Conservation (phyloP, 2,113 vertebrate species). For the Boulengeromyrus knoepffleri region DNA sequence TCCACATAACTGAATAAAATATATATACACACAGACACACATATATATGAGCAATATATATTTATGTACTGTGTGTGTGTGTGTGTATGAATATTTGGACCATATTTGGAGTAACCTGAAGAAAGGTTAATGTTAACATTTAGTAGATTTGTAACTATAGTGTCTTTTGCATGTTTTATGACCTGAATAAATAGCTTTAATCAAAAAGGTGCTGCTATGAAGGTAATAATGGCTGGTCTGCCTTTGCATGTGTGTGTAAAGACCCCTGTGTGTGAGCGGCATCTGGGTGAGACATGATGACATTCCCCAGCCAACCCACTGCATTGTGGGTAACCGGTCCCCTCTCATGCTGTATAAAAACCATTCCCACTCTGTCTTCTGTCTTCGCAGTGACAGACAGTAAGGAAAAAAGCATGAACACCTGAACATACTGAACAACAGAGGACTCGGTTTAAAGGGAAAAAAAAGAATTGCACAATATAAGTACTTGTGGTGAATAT, state of each 20-base stretch:
- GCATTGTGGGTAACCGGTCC: neutral
- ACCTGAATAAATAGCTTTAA: neutral
- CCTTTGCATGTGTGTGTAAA: neutral
- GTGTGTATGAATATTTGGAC: neutral
- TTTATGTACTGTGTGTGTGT: neutral
- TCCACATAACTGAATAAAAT: too few species aligned
- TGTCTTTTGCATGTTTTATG: neutral
- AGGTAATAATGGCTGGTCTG: neutral
- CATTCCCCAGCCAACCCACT: neutral
- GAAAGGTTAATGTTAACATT: neutral
- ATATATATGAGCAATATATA: neutral
- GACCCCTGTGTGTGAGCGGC: constrained; percentile 17
- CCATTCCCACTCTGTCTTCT: neutral
- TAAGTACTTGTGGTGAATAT: neutral
- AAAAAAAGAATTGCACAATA: neutral
- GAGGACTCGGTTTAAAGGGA: neutral
- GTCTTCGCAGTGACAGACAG: neutral
- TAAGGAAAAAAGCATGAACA: neutral
- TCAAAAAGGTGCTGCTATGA: neutral
- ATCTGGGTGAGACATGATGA: constrained; percentile 15
- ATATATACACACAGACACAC: too few species aligned
- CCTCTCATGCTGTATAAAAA: constrained; percentile 7
- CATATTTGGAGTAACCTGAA: neutral
- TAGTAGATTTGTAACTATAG: neutral
- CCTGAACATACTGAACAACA: neutral